Base-by-base conservation (phyloP, 2,797 vertebrate genomes). In the Bovichtus diacanthus region DNA sequence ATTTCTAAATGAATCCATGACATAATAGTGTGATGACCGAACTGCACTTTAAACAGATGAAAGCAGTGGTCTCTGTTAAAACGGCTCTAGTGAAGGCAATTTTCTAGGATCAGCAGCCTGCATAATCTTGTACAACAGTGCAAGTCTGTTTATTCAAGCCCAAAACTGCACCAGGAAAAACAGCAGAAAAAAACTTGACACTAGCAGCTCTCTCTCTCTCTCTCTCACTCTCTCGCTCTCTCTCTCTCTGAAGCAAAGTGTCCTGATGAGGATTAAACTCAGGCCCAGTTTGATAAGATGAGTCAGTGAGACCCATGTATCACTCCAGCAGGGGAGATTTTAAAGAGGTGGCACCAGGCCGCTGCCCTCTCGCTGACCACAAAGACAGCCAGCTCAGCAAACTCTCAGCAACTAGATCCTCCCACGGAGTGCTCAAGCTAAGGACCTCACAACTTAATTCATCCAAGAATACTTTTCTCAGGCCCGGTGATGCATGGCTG, bases 271-370 rank as follows among this genome's bases (percentile, higher is more conserved):
- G 70, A 88, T 89, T 80, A 73, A 75, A 50, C 47, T 63, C 27
- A 63, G 72, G 50, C 34, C 19, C 44, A 31, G 64, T 88, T 81
- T 85, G 85, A 83, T 82, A 65, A 86, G 59, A 84, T 44, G 82
- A 86, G 66, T 74, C 74, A 85, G 27, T 60, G 74, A 82, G 66
- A 79, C 27, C 31, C 49, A 19, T 63, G 78, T 64, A 64, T 82
- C 70, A 44, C 67, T 80, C 50, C 61, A 83, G 59, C 61, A 46
- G 67, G 59, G 65, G 51, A 65, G 58, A 56, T 81, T 82, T 82
- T 51, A 60, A 81, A 84, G 60, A 70, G 36, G 51, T 76, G 83
- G 60, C 82, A 81, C 70, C 50, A 29, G 71, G 74, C 55, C 36
- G 21, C 46, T 74, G 73, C 68, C 81, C 63, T 82, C 83, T 75